Evolutionary conservation across 2,888 invertebrate genomes (phyloP).

Genomic region (Synergus umbraculus): DNA sequence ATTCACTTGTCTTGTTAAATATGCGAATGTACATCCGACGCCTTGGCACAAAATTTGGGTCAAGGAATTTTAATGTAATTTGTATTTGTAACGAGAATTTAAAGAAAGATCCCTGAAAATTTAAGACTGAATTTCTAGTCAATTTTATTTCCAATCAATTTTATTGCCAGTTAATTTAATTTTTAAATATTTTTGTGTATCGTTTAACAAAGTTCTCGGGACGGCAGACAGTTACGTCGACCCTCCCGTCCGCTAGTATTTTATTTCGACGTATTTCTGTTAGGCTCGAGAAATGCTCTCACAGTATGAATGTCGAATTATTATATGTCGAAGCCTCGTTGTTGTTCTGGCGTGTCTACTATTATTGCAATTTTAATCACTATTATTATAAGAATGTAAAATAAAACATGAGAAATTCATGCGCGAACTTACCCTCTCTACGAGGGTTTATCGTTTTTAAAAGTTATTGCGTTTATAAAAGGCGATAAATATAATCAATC

Average conservation of each 20-base stretch:
- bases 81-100: not conserved
- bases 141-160: not conserved
- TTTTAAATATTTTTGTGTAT: not conserved
- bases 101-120: not conserved
- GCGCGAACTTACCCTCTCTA: not conserved
- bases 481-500: constrained; percentile 17
- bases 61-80: not conserved
- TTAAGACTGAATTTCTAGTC: not conserved
- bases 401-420: not conserved
- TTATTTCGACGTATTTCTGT: constrained; percentile 54
- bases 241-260: constrained; percentile 59
- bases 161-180: not conserved
- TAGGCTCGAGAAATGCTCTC: constrained; percentile 26
- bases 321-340: constrained; percentile 33
- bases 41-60: constrained; percentile 7
- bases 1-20: constrained; percentile 32
- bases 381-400: constrained; percentile 40
- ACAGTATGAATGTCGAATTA: constrained; percentile 26
- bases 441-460: constrained; percentile 15
- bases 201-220: constrained; percentile 60
- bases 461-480: constrained; percentile 28
- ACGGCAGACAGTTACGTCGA: constrained; percentile 58
- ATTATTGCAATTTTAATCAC: constrained; percentile 21
- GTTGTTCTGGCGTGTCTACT: constrained; percentile 18
- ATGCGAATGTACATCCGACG: constrained; percentile 6